Conservation (phyloP, 2,797 vertebrate genomes). For the Sparidentex hasta region DNA sequence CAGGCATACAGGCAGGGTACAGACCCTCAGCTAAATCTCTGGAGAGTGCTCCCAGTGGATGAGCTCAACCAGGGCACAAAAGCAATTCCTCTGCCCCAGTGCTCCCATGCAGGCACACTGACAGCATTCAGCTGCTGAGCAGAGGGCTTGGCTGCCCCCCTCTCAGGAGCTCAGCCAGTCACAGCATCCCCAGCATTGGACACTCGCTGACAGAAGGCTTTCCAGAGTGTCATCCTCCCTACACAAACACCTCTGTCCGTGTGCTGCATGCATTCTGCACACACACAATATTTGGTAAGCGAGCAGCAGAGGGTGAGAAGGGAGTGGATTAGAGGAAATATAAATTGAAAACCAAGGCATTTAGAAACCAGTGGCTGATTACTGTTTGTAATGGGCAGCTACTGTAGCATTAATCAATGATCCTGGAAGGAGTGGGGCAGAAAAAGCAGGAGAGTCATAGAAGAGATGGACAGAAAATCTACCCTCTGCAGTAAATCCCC, state of each 20-base stretch:
- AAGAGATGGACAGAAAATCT: conserved; percentile 21
- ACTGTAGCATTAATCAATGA: conserved; percentile 72
- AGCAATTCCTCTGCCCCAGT: conserved; percentile 68
- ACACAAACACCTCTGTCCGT: conserved; percentile 33
- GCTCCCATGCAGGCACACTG: conserved; percentile 68
- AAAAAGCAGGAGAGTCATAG: conserved; percentile 30
- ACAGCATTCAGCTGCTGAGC: conserved; percentile 71
- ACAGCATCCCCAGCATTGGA: conserved; percentile 59
- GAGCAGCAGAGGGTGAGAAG: conserved; percentile 36
- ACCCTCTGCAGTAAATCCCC: conserved; percentile 42
- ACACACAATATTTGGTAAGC: conserved; percentile 12
- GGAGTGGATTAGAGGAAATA: conserved; percentile 33
- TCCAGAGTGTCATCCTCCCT: conserved; percentile 30
- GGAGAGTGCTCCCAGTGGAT: conserved; percentile 63
- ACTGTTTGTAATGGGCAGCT: conserved; percentile 56
- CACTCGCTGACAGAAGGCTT: conserved; percentile 66
- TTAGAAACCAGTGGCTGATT: conserved; percentile 59
- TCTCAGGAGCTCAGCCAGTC: conserved; percentile 59
- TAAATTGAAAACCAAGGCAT: conserved; percentile 43
- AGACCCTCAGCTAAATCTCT: conserved; percentile 62
- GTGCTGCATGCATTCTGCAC: conserved; percentile 21
- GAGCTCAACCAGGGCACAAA: conserved; percentile 65
- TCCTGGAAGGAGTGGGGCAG: conserved; percentile 28
- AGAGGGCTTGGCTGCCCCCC: conserved; percentile 67
- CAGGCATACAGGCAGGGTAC: conserved; percentile 51